A percentile compares a stretch with the other conserved stretches of the same genome.
Conservation (phyloP, 2,888 invertebrate species). For the Himalopsyche japonica region DNA sequence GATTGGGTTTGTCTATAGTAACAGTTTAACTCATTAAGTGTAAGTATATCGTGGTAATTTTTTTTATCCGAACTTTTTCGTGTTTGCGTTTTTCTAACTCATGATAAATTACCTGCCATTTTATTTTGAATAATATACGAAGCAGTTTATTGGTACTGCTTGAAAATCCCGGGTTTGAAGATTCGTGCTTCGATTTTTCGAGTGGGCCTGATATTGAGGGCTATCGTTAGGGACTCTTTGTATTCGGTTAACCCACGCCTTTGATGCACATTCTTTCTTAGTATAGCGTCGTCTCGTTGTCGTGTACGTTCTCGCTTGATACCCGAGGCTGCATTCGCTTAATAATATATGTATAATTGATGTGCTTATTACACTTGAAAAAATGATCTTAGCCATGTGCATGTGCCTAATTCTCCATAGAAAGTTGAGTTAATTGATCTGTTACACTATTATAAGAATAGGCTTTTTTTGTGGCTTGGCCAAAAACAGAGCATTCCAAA, state of each 20-base stretch:
- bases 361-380: not conserved
- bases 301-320: not conserved
- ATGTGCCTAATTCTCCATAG: not conserved
- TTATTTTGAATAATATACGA: no score
- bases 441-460: no score
- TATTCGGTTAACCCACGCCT: not conserved
- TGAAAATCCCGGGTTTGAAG: not conserved
- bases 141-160: not conserved
- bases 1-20: no score
- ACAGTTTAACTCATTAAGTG: no score
- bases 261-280: not conserved
- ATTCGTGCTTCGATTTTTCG: not conserved
- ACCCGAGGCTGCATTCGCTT: not conserved
- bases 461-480: no score
- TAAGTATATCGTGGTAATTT: no score
- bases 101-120: no score
- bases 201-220: not conserved
- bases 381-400: not conserved
- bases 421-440: no score
- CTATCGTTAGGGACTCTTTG: not conserved
- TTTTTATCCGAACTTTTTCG: no score
- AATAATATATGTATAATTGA: not conserved
- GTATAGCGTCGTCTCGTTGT: not conserved
- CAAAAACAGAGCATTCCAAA: no score
- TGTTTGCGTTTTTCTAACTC: no score